A percentile compares a stretch with the other conserved stretches of the same genome.
Conservation (phyloP, 2,888 invertebrate genomes). For the Pristionchus japonicus region DNA sequence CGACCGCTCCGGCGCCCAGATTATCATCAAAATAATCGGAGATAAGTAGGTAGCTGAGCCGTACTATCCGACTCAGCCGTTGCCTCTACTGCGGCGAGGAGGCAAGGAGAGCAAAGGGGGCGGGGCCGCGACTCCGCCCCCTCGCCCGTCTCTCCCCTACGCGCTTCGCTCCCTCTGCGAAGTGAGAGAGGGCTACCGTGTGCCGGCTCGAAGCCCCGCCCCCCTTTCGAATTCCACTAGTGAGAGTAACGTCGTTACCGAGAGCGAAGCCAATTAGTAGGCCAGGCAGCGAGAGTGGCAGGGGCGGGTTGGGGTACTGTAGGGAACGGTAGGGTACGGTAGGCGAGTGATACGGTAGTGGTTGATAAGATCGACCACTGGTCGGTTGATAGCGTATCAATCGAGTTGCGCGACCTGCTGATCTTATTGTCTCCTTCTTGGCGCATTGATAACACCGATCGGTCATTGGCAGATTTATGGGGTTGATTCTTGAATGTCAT, state of each 20-base stretch:
- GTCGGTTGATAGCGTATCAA: background rate
- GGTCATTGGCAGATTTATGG: no score
- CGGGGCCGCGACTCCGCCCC: background rate
- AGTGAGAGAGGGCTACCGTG: background rate
- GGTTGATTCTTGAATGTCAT: no score
- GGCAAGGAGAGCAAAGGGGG: background rate
- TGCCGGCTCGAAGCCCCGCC: background rate
- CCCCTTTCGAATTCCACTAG: background rate
- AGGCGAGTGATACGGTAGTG: background rate
- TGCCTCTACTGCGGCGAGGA: background rate
- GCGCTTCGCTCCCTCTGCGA: constrained; percentile 8
- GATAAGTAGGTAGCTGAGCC: constrained; percentile 37
- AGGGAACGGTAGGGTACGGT: background rate
- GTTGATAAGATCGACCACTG: background rate
- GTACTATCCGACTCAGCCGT: constrained; percentile 40
- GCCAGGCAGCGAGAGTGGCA: background rate
- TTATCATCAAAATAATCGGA: constrained; percentile 47
- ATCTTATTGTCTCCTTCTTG: background rate
- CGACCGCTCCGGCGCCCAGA: constrained; percentile 39
- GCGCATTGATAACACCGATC: background rate
- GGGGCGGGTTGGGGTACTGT: background rate
- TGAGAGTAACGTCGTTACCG: background rate
- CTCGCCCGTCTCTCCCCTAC: background rate
- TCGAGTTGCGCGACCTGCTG: background rate
- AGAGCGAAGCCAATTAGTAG: constrained; percentile 4